These are phyloP conservation scores for Synergus itoensis DNA, from an alignment of 2,888 invertebrate genomes.

Conservation along the genomic window DNA sequence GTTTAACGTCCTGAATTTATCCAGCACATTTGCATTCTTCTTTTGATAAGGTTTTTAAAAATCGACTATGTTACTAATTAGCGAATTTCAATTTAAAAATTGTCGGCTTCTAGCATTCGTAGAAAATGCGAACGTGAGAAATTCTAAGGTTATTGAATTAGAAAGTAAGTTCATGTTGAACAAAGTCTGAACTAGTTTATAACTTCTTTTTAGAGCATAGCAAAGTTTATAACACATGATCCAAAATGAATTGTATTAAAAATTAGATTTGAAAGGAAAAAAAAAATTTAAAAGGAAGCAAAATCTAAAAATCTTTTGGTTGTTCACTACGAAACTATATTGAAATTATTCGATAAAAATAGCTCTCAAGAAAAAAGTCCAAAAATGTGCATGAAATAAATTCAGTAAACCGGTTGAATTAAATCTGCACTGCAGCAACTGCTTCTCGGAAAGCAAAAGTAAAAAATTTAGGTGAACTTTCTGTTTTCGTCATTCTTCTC, in stretches of 20 bases:
- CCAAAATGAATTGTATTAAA: not conserved
- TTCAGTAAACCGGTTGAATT: not conserved
- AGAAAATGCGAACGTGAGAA: slow-evolving; percentile 17
- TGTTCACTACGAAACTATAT: not conserved
- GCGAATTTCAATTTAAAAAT: not conserved
- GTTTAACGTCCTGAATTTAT: slow-evolving; percentile 16
- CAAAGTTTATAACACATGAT: not conserved
- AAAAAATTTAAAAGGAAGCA: too few relatives aligned
- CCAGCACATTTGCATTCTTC: not conserved
- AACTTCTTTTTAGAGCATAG: not conserved
- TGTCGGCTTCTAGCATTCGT: not conserved
- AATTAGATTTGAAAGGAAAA: not conserved
- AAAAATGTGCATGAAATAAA: not conserved
- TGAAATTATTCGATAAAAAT: not conserved
- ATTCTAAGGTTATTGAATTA: not conserved
- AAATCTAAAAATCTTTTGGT: too few relatives aligned
- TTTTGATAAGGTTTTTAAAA: not conserved
- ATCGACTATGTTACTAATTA: not conserved
- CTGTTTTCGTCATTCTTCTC: not conserved
- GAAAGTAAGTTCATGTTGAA: not conserved
- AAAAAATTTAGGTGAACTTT: not conserved
- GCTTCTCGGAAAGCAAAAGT: not conserved
- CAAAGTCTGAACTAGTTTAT: not conserved
- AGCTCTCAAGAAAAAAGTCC: not conserved
- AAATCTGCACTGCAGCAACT: not conserved